Evolutionary conservation across 1,140 invertebrate species (phyloP), one percentile per base, ranked within the genome.

Genomic region (Ylistrum balloti): DNA sequence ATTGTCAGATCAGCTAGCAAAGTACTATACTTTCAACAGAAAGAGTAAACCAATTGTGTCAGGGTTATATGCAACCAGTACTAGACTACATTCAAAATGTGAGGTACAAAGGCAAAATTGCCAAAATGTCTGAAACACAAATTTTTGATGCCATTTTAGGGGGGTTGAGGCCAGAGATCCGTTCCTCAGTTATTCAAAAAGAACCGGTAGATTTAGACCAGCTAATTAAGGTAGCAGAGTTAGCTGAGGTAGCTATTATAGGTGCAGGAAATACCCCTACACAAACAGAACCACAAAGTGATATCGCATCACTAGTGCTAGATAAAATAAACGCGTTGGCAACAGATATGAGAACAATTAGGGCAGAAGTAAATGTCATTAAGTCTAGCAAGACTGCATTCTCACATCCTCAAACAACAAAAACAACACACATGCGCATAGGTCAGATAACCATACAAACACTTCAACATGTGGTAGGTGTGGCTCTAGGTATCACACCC

Each of bases 121-220:
- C 45, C 11, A 5, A 48, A 17, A 48, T 48, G 45, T 48, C 45
- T 20, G 45, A 48, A 13, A 48, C 45, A 17, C 45, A 48, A 22
- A 48, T 48, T 9, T 48, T 48, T n/a, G n/a, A n/a, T 48, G 20
- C 20, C 45, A 48, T 48, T 48, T 20, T 48, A 48, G 45, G 45
- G 11, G 88, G 88, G 22, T 33, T 88, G 22, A 88, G 41, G 22
- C 22, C 41, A 15, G 88, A 88, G 20, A 74, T 88, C 33, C 28
- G 41, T 20, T 41, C 41, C 17, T 41, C 45, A n/a, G 88, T 88
- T 3, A 88, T 74, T 20, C 45, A 88, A 33, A 45, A 32, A 33
- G 88, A 88, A 32, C 88, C 88, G 33, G 32, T 74, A 9, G 32
- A 22, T 48, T 32, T 88, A 33, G 88, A 88, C 28, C 45, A 88